Evolutionary conservation across 2,113 vertebrate species (phyloP).

Genomic region (Hippocampus mohnikei): DNA sequence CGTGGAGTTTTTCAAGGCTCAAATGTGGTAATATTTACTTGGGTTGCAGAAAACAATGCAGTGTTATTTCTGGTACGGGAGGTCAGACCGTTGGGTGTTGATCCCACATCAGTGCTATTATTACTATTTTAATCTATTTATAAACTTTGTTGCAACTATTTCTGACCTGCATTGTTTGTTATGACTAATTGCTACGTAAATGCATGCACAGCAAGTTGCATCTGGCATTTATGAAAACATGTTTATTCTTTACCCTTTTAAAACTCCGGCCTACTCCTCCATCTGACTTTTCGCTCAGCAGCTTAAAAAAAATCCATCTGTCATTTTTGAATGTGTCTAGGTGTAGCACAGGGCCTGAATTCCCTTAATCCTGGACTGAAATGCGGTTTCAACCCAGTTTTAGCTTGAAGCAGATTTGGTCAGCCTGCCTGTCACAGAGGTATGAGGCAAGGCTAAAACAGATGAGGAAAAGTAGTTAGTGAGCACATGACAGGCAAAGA

Average conservation of each 20-base stretch:
- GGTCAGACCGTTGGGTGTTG: not conserved
- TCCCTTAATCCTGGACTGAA: not conserved
- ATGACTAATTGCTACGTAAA: no score
- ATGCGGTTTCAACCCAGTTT: not conserved
- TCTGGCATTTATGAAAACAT: no score
- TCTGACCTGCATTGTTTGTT: no score
- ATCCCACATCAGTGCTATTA: no score
- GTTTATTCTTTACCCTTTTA: no score
- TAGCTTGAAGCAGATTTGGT: not conserved
- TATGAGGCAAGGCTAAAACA: not conserved
- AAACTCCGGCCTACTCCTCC: not conserved
- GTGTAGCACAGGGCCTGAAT: conserved; percentile 13
- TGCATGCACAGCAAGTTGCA: no score
- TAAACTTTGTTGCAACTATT: no score
- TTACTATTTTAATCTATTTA: no score
- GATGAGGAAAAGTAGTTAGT: not conserved
- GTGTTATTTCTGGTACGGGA: not conserved
- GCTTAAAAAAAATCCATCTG: conserved; percentile 22
- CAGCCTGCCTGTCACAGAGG: not conserved
- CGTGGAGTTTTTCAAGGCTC: not conserved
- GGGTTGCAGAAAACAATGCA: not conserved
- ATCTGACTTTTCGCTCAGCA: conserved; percentile 26
- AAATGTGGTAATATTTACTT: not conserved
- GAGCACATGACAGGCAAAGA: conserved; percentile 5
- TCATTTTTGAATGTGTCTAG: conserved; percentile 27